Evolutionary conservation across 1,140 invertebrate species (phyloP), one percentile per base, ranked within the genome.

Genomic region (Eurosta solidaginis): DNA sequence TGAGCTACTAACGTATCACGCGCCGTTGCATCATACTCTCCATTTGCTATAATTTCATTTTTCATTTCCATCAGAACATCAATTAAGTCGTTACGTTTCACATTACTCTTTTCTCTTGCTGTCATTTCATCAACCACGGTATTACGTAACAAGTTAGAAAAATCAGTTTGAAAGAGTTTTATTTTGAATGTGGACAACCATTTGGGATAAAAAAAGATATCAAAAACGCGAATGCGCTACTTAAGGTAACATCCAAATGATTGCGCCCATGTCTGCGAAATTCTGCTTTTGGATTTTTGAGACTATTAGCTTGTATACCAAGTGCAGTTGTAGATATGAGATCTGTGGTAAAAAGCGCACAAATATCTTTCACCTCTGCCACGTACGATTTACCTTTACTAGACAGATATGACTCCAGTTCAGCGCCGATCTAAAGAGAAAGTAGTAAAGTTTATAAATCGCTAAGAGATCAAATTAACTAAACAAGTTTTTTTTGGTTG

Each of bases 291-390:
- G 89, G 84, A 79, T 91, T 84, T 20, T 86, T 84, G n/a, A 91
- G 81, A 3, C 89, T 89, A 49, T 91, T 89, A 3, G 90, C 89
- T 54, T 90, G 88, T 78, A 91, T 85, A 20, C 91, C 91, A 81
- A 91, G 92, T 6, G 90, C 91, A 78, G 89, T 89, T 4, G 88
- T 90, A 4, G 90, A 90, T 47, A 92, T 92, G 4, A 91, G 89
- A 82, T 92, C 91, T n/a, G n/a, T n/a, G n/a, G n/a, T n/a, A n/a
- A n/a, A n/a, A n/a, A n/a, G n/a, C n/a, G n/a, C n/a, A n/a, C n/a
- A n/a, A n/a, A n/a, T n/a, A n/a, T n/a, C n/a, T n/a, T n/a, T n/a
- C n/a, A n/a, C n/a, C n/a, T n/a, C 84, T 1, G 79, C 52, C 0
- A 80, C 63, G 5, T 77, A 83, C 0, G 50, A 52, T 20, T 63